A percentile compares a stretch with the other conserved stretches of the same genome.
Evolutionary conservation across 2,888 invertebrate genomes (phyloP).

Genomic region (Slavum lentiscoides): DNA sequence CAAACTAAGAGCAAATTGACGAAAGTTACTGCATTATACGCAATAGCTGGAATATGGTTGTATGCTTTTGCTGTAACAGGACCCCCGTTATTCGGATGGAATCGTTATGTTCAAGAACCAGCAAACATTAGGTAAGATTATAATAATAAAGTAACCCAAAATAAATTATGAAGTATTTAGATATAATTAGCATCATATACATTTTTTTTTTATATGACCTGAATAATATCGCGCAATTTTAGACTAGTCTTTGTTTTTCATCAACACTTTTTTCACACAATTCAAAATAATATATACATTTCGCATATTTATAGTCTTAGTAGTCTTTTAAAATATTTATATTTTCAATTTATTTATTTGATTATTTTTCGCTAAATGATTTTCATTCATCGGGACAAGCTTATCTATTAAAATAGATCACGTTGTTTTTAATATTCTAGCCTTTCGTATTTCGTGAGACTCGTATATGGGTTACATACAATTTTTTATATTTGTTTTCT

Average conservation of each 20-base stretch:
- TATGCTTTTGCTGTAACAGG: slow-evolving; percentile 71
- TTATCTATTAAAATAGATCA: background rate
- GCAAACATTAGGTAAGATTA: slow-evolving; percentile 71
- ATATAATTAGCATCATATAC: too few species aligned
- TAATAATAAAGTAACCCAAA: background rate
- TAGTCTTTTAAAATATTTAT: too few species aligned
- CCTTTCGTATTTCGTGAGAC: background rate
- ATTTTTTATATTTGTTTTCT: background rate
- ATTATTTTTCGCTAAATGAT: too few species aligned
- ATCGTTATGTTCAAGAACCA: slow-evolving; percentile 73
- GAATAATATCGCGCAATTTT: too few species aligned
- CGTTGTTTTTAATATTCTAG: background rate
- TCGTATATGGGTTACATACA: background rate
- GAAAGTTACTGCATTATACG: slow-evolving; percentile 63
- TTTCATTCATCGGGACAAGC: too few species aligned
- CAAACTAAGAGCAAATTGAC: slow-evolving; percentile 63
- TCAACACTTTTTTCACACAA: too few species aligned
- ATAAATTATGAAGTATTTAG: background rate
- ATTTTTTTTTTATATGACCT: too few species aligned
- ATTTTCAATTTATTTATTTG: too few species aligned
- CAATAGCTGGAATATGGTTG: slow-evolving; percentile 71
- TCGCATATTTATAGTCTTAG: too few species aligned
- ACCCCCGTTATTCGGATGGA: slow-evolving; percentile 79
- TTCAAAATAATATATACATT: too few species aligned
- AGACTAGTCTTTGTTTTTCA: too few species aligned